These are phyloP conservation scores for Pachyrhynchus sulphureomaculatus DNA, from an alignment of 1,140 invertebrate genomes.

Conservation along the genomic window DNA sequence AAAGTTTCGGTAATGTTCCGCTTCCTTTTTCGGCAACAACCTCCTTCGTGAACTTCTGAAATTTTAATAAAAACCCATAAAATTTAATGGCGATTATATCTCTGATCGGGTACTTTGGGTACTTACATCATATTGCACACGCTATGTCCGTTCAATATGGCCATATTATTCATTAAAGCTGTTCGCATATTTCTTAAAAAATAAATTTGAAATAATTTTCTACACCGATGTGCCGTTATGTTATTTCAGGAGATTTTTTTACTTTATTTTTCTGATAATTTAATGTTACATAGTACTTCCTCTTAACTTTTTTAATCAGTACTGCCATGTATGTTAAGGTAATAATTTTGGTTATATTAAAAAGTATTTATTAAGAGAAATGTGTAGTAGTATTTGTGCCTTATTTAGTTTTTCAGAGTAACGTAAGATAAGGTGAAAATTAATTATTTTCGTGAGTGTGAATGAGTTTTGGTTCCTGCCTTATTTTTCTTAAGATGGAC, in stretches of 20 bases:
- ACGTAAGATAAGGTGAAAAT: too few relatives aligned
- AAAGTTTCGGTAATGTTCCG: not conserved
- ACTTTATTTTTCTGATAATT: slow-evolving; percentile 4
- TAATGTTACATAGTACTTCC: not conserved
- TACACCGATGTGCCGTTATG: slow-evolving; percentile 3
- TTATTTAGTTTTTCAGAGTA: too few relatives aligned
- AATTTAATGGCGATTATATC: slow-evolving; percentile 23
- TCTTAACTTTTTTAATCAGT: slow-evolving; percentile 1
- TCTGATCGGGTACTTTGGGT: slow-evolving; percentile 22
- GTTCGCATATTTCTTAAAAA: slow-evolving; percentile 8
- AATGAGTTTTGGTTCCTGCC: too few relatives aligned
- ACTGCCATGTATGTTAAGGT: not conserved
- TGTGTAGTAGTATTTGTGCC: too few relatives aligned
- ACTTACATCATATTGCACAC: slow-evolving; percentile 29
- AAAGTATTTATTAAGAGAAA: too few relatives aligned
- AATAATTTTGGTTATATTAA: too few relatives aligned
- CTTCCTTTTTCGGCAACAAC: not conserved
- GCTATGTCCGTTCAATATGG: slow-evolving; percentile 1
- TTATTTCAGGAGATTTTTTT: slow-evolving; percentile 5
- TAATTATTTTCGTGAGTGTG: too few relatives aligned
- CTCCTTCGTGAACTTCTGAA: not conserved
- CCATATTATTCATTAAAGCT: slow-evolving; percentile 6
- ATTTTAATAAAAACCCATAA: slow-evolving; percentile 27
- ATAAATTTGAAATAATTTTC: slow-evolving; percentile 6
- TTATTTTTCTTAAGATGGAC: too few relatives aligned